Evolutionary conservation across 2,113 vertebrate species (phyloP).

Genomic region (Miniopterus natalensis): DNA sequence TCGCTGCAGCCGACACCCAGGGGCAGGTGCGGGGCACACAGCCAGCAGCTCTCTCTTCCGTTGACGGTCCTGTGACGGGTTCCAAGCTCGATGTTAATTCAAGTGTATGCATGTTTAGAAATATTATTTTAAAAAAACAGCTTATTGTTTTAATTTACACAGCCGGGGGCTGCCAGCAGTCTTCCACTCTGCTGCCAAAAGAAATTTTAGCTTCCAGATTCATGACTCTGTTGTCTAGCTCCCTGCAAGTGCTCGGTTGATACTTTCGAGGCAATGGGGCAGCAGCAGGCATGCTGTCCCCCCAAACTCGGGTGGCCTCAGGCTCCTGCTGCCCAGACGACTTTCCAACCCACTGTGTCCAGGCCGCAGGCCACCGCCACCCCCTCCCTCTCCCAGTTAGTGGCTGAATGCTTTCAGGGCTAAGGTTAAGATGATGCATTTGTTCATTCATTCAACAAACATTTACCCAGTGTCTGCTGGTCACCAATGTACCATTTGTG

Average conservation of each 20-base stretch:
- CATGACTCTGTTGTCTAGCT: slow-evolving; percentile 77
- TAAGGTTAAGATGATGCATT: not conserved
- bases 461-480: not conserved
- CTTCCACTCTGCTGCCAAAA: slow-evolving; percentile 74
- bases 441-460: not conserved
- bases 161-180: slow-evolving; percentile 78
- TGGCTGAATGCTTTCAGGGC: not conserved
- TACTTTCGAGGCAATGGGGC: slow-evolving; percentile 20
- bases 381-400: too few relatives aligned
- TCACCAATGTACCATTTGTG: too few relatives aligned
- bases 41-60: not conserved
- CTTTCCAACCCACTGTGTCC: not conserved
- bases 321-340: not conserved
- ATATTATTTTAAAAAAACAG: slow-evolving; percentile 75
- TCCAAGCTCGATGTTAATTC: slow-evolving; percentile 59
- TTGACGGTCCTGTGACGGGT: slow-evolving; percentile 60
- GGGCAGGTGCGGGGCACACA: fast-evolving
- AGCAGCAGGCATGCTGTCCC: not conserved
- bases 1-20: not conserved
- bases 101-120: slow-evolving; percentile 82
- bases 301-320: not conserved
- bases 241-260: slow-evolving; percentile 67
- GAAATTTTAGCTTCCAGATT: slow-evolving; percentile 82
- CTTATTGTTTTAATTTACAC: slow-evolving; percentile 85
- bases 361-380: too few relatives aligned